Conservation (phyloP, 2,797 vertebrate species). For the Hephaestus fuliginosus region DNA sequence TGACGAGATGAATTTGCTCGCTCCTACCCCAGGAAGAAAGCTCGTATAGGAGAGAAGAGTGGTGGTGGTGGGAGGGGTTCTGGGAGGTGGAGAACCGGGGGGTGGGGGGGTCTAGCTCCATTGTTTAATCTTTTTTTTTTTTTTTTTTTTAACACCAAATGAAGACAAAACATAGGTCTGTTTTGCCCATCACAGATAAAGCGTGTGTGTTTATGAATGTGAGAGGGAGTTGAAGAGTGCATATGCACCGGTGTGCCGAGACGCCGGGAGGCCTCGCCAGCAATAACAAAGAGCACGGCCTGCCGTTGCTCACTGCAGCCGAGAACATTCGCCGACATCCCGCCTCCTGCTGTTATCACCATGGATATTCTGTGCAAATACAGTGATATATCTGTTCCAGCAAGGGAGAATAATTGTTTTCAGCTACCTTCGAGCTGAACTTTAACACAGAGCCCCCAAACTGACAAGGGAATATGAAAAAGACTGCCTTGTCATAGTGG, state of each 20-base stretch:
- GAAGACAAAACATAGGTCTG: conserved; percentile 94
- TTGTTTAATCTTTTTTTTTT: conserved; percentile 97
- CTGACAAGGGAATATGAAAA: conserved; percentile 4
- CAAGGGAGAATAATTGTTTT: conserved; percentile 81
- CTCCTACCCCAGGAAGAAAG: conserved; percentile 94
- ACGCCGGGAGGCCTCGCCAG: conserved; percentile 83
- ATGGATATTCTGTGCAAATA: conserved; percentile 88
- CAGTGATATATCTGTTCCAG: conserved; percentile 87
- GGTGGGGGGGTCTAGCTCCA: conserved; percentile 88
- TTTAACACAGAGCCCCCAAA: conserved; percentile 9
- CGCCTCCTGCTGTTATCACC: conserved; percentile 88
- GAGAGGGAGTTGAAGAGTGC: conserved; percentile 53
- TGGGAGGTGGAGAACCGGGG: no score
- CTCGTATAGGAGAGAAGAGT: conserved; percentile 69
- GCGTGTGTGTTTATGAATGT: conserved; percentile 64
- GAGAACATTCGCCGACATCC: conserved; percentile 86
- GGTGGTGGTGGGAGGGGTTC: conserved; percentile 51
- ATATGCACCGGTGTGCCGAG: conserved; percentile 48
- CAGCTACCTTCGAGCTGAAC: conserved; percentile 34
- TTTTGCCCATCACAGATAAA: conserved; percentile 93
- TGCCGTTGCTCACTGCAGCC: conserved; percentile 89
- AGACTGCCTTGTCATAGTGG: conserved; percentile 1
- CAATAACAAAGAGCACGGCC: conserved; percentile 90
- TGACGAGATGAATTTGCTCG: conserved; percentile 98
- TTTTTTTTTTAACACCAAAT: conserved; percentile 86